Evolutionary conservation across 2,888 invertebrate genomes (phyloP).

Genomic region (Cybosia mesomella): DNA sequence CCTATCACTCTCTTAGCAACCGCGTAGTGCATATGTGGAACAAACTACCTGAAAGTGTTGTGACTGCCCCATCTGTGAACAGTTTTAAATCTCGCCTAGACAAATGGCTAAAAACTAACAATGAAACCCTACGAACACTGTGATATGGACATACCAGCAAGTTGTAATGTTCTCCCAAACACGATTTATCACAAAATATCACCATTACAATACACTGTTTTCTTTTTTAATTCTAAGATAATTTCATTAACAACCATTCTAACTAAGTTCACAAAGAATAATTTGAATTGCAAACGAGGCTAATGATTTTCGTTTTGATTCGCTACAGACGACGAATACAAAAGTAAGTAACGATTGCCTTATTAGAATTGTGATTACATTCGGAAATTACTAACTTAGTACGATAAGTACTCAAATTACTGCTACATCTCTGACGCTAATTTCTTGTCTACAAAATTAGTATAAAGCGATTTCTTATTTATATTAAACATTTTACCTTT

Average conservation of each 20-base stretch:
- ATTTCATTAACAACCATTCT: slow-evolving; percentile 60
- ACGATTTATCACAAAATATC: slow-evolving; percentile 24
- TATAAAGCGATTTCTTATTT: background rate
- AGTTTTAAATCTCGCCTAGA: too few species aligned
- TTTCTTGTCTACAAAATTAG: background rate
- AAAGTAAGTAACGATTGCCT: slow-evolving; percentile 27
- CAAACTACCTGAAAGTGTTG: too few species aligned
- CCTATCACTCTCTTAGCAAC: too few species aligned
- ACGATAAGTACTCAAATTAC: background rate
- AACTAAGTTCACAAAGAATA: slow-evolving; percentile 49
- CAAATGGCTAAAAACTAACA: too few species aligned
- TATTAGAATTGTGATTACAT: slow-evolving; percentile 8
- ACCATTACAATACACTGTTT: slow-evolving; percentile 38
- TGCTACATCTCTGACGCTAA: too few species aligned
- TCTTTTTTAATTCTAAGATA: slow-evolving; percentile 43
- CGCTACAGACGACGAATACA: slow-evolving; percentile 38
- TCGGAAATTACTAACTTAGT: background rate
- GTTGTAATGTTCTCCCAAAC: too few species aligned
- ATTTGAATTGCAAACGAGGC: slow-evolving; percentile 68
- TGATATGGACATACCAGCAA: too few species aligned
- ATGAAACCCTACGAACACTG: too few species aligned
- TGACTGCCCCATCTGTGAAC: too few species aligned
- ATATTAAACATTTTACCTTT: too few species aligned
- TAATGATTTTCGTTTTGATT: slow-evolving; percentile 61
- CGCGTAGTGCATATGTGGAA: too few species aligned